These are phyloP conservation scores for Anoplolepis gracilipes DNA, from an alignment of 1,140 invertebrate species.

Conservation along the genomic window DNA sequence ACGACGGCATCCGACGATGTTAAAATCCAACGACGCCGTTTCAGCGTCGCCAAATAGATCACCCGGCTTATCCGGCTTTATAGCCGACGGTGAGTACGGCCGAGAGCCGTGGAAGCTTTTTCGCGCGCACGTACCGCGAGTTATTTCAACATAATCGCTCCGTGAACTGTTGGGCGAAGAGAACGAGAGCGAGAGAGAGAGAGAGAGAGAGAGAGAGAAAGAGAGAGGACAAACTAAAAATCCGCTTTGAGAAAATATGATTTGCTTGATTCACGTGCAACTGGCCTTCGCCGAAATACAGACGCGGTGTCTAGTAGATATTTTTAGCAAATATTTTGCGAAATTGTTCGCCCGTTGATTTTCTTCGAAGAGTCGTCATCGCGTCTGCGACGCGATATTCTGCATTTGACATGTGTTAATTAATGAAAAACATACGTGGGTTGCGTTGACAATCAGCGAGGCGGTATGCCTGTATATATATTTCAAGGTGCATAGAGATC, in stretches of 20 bases:
- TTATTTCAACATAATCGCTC: conserved; percentile 59
- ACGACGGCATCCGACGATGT: conserved; percentile 48
- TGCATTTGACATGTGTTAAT: not conserved
- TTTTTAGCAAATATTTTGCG: not conserved
- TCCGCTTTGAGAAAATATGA: conserved; percentile 32
- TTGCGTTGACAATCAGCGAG: not conserved
- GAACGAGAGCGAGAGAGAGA: not conserved
- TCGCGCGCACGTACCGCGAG: conserved; percentile 46
- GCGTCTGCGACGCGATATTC: not conserved
- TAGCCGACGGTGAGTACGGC: conserved; percentile 23
- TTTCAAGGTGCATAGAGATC: not conserved
- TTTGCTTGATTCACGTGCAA: conserved; percentile 25
- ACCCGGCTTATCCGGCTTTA: conserved; percentile 60
- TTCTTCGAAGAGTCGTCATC: not conserved
- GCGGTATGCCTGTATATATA: too few species aligned
- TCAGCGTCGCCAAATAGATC: conserved; percentile 60
- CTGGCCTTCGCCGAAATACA: not conserved
- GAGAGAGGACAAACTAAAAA: not conserved
- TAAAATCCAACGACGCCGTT: conserved; percentile 56
- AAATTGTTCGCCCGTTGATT: not conserved
- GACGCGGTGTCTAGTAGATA: not conserved
- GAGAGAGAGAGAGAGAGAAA: not conserved
- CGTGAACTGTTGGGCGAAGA: not conserved
- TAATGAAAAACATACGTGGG: not conserved
- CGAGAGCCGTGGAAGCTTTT: conserved; percentile 35